phyloP scores from a whole-genome alignment of 2,797 vertebrate genomes.

The Ctenopoma kingsleyae region DNA sequence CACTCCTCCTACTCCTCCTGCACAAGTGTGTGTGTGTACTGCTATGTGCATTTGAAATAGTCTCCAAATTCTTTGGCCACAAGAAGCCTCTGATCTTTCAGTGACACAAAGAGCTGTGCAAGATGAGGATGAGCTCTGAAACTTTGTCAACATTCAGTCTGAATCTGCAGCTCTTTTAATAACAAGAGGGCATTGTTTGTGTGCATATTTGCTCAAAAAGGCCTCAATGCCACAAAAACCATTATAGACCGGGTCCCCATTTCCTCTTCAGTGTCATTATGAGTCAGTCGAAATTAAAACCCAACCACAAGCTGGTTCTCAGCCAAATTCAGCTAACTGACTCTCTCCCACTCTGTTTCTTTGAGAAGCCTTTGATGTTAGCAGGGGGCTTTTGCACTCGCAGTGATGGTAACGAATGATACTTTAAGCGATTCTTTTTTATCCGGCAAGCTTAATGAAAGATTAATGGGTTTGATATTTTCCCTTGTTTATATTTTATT shows the following conservation, averaged over 20 bases:
- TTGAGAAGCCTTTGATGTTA: slow-evolving; percentile 96
- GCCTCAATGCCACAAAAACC: slow-evolving; percentile 59
- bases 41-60: slow-evolving; percentile 42
- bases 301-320: slow-evolving; percentile 91
- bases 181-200: slow-evolving; percentile 60
- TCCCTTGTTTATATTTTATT: slow-evolving; percentile 95
- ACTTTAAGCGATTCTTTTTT: slow-evolving; percentile 99
- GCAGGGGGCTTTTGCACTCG: slow-evolving; percentile 93
- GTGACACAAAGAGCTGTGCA: slow-evolving; percentile 61
- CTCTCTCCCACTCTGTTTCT: slow-evolving; percentile 82
- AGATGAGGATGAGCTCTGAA: slow-evolving; percentile 61
- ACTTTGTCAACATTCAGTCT: slow-evolving; percentile 57
- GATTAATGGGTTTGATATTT: slow-evolving; percentile 99
- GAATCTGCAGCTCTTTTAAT: slow-evolving; percentile 29
- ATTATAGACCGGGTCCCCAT: slow-evolving; percentile 57
- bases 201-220: slow-evolving; percentile 53
- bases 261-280: slow-evolving; percentile 69
- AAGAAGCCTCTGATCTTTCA: slow-evolving; percentile 72
- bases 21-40: slow-evolving; percentile 34
- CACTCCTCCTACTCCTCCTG: slow-evolving; percentile 39
- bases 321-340: slow-evolving; percentile 94
- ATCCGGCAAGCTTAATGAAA: slow-evolving; percentile 99
- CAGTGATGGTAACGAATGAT: slow-evolving; percentile 93
- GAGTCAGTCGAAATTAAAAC: slow-evolving; percentile 88
- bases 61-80: slow-evolving; percentile 49